phyloP scores from a whole-genome alignment of 2,113 vertebrate genomes.

The Merops nubicus region DNA sequence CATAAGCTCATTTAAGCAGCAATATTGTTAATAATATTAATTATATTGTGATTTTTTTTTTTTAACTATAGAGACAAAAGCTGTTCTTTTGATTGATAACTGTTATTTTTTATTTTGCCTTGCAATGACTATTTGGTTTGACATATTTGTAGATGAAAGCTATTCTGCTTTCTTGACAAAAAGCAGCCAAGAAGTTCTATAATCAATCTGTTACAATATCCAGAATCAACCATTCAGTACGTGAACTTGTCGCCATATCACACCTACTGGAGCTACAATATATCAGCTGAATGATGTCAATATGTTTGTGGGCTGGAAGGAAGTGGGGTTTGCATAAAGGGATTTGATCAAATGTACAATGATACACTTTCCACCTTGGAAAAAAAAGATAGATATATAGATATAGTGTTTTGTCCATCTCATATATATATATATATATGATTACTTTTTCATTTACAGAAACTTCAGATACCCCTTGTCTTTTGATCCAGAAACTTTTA shows the following conservation, averaged over 20 bases:
- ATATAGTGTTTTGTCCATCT: too few relatives aligned
- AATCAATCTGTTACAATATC: slow-evolving; percentile 38
- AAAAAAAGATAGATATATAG: background rate
- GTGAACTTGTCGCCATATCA: background rate
- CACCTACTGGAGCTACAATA: background rate
- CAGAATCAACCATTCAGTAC: slow-evolving; percentile 42
- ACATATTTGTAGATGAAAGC: background rate
- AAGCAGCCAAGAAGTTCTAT: background rate
- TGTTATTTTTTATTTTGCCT: background rate
- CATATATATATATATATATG: background rate
- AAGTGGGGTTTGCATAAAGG: slow-evolving; percentile 11
- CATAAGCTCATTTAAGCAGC: background rate
- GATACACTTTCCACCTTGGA: background rate
- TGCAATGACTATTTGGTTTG: background rate
- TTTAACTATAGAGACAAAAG: background rate
- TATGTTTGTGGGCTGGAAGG: background rate
- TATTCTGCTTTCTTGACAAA: slow-evolving; percentile 39
- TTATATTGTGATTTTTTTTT: background rate
- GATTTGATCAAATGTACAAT: background rate
- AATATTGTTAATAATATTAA: background rate
- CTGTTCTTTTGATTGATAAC: background rate
- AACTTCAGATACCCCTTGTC: background rate
- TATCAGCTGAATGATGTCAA: background rate
- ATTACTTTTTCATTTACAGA: background rate
- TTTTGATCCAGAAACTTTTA: background rate